A percentile compares a stretch with the other conserved stretches of the same genome.
Conservation (phyloP, 2,888 invertebrate genomes). For the Byasa hedistus region DNA sequence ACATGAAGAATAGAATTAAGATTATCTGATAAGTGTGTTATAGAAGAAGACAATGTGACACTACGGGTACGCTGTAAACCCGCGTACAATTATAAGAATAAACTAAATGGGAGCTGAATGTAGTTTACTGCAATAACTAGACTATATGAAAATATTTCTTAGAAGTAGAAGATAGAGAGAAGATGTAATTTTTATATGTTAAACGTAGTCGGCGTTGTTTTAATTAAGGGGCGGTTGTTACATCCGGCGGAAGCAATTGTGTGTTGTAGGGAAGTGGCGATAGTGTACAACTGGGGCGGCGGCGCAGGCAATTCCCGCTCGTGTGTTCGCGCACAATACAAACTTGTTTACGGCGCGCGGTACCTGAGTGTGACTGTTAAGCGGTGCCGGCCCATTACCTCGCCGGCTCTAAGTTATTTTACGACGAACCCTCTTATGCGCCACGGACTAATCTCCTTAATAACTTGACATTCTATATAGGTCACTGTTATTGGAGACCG, state of each 20-base stretch:
- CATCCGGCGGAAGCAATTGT: not conserved
- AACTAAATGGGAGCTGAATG: no score
- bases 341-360: constrained; percentile 44
- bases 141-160: not conserved
- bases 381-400: constrained; percentile 60
- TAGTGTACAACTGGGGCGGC: not conserved
- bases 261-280: not conserved
- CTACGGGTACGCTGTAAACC: no score
- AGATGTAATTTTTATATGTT: no score
- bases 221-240: not conserved
- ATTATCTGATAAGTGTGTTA: no score
- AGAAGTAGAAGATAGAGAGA: no score
- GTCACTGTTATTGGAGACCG: no score
- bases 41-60: no score
- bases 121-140: not conserved
- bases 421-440: constrained; percentile 39
- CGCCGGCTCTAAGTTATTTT: constrained; percentile 49
- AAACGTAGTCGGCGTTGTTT: not conserved
- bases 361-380: constrained; percentile 56
- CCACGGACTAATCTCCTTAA: constrained; percentile 11
- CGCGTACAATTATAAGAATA: no score
- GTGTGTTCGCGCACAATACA: constrained; percentile 29
- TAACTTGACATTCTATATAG: no score
- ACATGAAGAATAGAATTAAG: no score
- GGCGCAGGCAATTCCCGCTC: constrained; percentile 26